A percentile compares a stretch with the other conserved stretches of the same genome.
Conservation (phyloP, 2,797 vertebrate species). For the Sebastes melanostomus region DNA sequence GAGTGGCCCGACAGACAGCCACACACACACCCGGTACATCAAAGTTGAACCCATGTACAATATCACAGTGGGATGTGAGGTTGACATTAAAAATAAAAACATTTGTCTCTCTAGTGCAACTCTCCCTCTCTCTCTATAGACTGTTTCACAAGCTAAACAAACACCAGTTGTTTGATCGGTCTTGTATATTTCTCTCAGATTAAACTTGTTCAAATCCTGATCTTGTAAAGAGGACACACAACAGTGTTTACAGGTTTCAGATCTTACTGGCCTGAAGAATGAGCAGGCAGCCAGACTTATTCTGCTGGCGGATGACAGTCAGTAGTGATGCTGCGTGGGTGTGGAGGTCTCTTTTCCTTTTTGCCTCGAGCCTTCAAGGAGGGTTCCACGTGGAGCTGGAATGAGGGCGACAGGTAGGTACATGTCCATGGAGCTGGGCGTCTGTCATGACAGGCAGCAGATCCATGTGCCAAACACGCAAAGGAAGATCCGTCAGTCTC, state of each 20-base stretch:
- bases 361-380: constrained; percentile 4
- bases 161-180: constrained; percentile 8
- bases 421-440: constrained; percentile 27
- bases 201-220: constrained; percentile 5
- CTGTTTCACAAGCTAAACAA: constrained; percentile 17
- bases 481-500: constrained; percentile 30
- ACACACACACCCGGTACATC: constrained; percentile 38
- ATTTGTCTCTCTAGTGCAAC: constrained; percentile 38
- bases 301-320: constrained; percentile 21
- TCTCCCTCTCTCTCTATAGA: constrained; percentile 11
- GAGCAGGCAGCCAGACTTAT: not conserved
- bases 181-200: constrained; percentile 6
- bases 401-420: constrained; percentile 20
- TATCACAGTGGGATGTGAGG: constrained; percentile 58
- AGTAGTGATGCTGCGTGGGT: constrained; percentile 24
- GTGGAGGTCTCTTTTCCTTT: constrained; percentile 17
- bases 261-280: constrained; percentile 24
- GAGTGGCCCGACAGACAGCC: not conserved
- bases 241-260: constrained; percentile 13
- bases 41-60: constrained; percentile 51
- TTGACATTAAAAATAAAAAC: constrained; percentile 41
- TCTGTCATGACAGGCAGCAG: constrained; percentile 26
- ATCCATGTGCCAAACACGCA: constrained; percentile 21
- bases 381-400: constrained; percentile 29
- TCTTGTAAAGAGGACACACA: constrained; percentile 18